phyloP scores from a whole-genome alignment of 1,140 invertebrate species.

The Pogonus chalceus region DNA sequence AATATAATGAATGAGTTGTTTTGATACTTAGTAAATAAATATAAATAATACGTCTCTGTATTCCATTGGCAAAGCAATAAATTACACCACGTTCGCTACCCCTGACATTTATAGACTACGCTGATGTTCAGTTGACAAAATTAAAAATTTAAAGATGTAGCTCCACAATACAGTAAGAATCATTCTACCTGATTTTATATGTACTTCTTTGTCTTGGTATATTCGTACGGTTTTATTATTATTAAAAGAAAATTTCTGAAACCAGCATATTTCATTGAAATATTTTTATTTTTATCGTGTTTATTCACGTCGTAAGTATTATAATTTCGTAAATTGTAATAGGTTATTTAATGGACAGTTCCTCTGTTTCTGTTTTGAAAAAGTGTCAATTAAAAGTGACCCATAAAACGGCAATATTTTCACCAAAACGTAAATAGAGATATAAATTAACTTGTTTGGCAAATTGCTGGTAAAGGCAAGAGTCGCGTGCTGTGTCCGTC shows the following conservation, averaged over 20 bases:
- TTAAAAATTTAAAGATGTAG: background rate
- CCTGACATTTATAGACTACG: constrained; percentile 6
- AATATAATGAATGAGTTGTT: no score
- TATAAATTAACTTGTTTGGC: background rate
- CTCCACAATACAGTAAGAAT: background rate
- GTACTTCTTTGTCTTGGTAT: no score
- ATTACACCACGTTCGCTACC: constrained; percentile 1
- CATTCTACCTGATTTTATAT: background rate
- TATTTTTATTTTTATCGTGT: no score
- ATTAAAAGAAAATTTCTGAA: no score
- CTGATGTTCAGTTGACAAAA: constrained; percentile 6
- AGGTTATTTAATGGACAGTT: no score
- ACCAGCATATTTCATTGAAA: no score
- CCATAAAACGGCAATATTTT: background rate
- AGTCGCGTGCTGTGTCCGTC: background rate
- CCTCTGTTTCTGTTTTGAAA: no score
- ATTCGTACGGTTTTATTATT: no score
- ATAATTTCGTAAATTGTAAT: no score
- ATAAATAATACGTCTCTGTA: background rate
- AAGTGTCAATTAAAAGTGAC: no score
- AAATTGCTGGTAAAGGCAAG: background rate
- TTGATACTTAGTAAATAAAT: no score
- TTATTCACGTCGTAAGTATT: no score
- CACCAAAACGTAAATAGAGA: background rate
- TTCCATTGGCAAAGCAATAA: constrained; percentile 1